These are phyloP conservation scores for Galaxea fascicularis DNA, from an alignment of 92 coral and sea anemone species.

Conservation along the genomic window DNA sequence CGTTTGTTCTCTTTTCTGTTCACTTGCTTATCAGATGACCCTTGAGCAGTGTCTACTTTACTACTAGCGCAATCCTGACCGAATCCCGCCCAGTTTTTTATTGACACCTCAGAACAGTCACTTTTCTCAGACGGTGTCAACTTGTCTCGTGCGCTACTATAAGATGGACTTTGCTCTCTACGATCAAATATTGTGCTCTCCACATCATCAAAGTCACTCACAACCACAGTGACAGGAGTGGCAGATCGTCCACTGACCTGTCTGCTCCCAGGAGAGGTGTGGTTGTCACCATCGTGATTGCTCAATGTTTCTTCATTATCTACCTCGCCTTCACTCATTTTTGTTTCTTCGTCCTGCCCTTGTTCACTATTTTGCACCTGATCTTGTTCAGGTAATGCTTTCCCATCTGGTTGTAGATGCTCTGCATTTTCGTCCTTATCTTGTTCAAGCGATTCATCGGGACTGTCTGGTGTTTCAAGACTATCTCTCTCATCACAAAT, in stretches of 20 bases:
- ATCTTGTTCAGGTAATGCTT: neutral
- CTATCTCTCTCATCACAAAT: slow-evolving; percentile 62
- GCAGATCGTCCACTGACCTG: slow-evolving; percentile 86
- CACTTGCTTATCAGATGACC: neutral
- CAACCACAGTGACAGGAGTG: slow-evolving; percentile 67
- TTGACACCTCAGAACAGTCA: slow-evolving; percentile 54
- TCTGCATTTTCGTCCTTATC: slow-evolving; percentile 37
- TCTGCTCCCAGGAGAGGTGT: slow-evolving; percentile 58
- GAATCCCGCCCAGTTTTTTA: slow-evolving; percentile 57
- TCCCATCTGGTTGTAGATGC: slow-evolving; percentile 4
- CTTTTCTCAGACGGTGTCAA: slow-evolving; percentile 34
- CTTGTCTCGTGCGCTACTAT: slow-evolving; percentile 23
- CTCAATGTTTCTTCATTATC: slow-evolving; percentile 15
- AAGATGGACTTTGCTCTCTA: slow-evolving; percentile 35
- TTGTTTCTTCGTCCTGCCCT: neutral
- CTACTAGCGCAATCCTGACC: slow-evolving; percentile 26
- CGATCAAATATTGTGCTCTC: slow-evolving; percentile 74
- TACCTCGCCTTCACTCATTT: neutral
- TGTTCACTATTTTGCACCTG: slow-evolving; percentile 21
- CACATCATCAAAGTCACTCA: slow-evolving; percentile 73
- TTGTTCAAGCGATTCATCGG: slow-evolving; percentile 17
- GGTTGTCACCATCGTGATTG: neutral
- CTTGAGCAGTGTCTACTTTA: slow-evolving; percentile 3
- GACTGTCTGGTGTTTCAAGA: slow-evolving; percentile 27
- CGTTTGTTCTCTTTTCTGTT: slow-evolving; percentile 11